Conservation (phyloP, 2,888 invertebrate species). For the Diachrysia chrysitis region DNA sequence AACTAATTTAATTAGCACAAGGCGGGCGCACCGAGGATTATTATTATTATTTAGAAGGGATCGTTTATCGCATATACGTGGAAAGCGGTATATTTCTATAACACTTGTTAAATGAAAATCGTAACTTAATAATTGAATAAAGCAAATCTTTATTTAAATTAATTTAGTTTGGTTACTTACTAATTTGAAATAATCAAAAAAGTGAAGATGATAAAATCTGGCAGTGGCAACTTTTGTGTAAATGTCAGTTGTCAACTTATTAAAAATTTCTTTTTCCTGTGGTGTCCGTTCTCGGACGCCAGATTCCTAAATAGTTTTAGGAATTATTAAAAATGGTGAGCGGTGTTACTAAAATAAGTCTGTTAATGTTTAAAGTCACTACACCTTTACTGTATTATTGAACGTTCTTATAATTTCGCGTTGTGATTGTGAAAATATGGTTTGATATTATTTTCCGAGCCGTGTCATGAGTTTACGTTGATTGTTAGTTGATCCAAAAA, state of each 20-base stretch:
- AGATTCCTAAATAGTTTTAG: constrained; percentile 52
- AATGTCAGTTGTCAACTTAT: constrained; percentile 32
- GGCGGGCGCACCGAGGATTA: no score
- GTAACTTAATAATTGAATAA: no score
- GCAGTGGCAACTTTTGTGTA: constrained; percentile 34
- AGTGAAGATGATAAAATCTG: no score
- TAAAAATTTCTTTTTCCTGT: constrained; percentile 70
- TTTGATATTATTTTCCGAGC: constrained; percentile 49
- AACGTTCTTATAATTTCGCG: constrained; percentile 13
- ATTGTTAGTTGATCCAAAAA: constrained; percentile 25
- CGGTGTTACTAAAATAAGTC: constrained; percentile 55
- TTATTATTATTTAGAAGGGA: no score
- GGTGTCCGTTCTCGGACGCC: constrained; percentile 67
- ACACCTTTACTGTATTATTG: constrained; percentile 18
- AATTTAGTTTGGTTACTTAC: no score
- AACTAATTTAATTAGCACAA: no score
- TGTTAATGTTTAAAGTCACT: constrained; percentile 24
- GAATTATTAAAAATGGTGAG: constrained; percentile 73
- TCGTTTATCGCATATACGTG: no score
- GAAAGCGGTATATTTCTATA: no score
- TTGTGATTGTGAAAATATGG: constrained; percentile 60
- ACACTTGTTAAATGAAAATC: no score
- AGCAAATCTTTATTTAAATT: no score
- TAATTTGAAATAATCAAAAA: not conserved
- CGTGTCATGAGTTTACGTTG: constrained; percentile 32